Evolutionary conservation across 2,888 invertebrate genomes (phyloP), one percentile per base, ranked within the genome.

Genomic region (Plusia festucae): DNA sequence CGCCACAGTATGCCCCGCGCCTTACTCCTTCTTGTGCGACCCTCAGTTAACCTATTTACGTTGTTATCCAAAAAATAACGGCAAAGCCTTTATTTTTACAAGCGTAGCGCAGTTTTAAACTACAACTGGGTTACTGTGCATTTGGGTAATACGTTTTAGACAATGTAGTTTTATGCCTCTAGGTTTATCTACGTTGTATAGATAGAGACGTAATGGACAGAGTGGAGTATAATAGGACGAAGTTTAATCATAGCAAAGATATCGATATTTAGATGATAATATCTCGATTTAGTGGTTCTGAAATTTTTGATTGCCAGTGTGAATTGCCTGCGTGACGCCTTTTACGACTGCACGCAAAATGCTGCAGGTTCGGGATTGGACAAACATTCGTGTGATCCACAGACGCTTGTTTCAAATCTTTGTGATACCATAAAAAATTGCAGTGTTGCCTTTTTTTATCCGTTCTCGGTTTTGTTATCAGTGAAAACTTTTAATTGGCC

Each of bases 1-100:
- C 5, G 1, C n/a, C 27, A 9, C 56, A 52, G 62, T 72, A 44
- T 63, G 52, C 20, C 18, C 65, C 22, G 0, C 22, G 59, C 73
- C n/a, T 79, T 59, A 76, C 16, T 49, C 44, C 40, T 15, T 22
- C 58, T 54, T 53, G 65, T 61, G 59, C 68, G 57, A 54, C 63
- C 65, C 60, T 62, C 69, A 72, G 78, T 67, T 78, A 79, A 81
- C 78, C 78, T 76, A 78, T 79, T 82, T 82, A 82, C 72, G 74
- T 76, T 72, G 78, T 81, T 82, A 78, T 74, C 70, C 72, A 67
- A 70, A 78, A 77, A 73, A 82, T 73, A 76, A 70, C 73, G 61
- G 56, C 54, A 69, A 73, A 75, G 69, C 64, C 65, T 82, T 79
- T 77, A 78, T 80, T 75, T 82, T 79, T 76, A 78, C 61, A 72